Percentiles rank a stretch among this genome's conserved stretches.
Conservation (phyloP, 2,888 invertebrate genomes). For the Trimorus sp. region DNA sequence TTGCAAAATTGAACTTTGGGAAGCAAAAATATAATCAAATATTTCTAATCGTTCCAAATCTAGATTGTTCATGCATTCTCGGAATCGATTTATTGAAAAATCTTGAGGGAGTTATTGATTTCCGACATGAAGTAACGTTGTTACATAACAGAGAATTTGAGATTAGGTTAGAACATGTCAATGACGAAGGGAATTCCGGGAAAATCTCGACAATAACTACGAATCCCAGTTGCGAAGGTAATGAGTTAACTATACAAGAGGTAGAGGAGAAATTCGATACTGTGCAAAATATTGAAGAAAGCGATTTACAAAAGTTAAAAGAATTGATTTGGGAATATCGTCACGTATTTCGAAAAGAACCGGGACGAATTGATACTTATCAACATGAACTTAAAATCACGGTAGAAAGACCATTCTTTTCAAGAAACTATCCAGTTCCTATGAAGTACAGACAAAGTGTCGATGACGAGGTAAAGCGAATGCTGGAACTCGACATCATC, state of each 20-base stretch:
- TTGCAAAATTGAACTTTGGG: not conserved
- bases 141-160: not conserved
- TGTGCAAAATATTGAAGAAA: not conserved
- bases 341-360: not conserved
- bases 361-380: not conserved
- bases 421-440: not conserved
- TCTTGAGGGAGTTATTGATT: not conserved
- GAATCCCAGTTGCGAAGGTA: too few species aligned
- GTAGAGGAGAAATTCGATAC: too few species aligned
- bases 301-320: not conserved
- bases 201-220: not conserved
- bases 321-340: not conserved
- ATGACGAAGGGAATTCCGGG: too few species aligned
- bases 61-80: constrained; percentile 3
- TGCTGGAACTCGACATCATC: not conserved
- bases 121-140: not conserved
- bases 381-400: not conserved
- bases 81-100: not conserved
- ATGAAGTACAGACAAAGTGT: not conserved
- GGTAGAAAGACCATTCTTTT: not conserved
- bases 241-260: too few species aligned
- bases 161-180: not conserved
- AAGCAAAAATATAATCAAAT: not conserved
- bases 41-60: not conserved
- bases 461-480: not conserved